Evolutionary conservation across 1,140 invertebrate genomes (phyloP).

Genomic region (Euschistus heros): DNA sequence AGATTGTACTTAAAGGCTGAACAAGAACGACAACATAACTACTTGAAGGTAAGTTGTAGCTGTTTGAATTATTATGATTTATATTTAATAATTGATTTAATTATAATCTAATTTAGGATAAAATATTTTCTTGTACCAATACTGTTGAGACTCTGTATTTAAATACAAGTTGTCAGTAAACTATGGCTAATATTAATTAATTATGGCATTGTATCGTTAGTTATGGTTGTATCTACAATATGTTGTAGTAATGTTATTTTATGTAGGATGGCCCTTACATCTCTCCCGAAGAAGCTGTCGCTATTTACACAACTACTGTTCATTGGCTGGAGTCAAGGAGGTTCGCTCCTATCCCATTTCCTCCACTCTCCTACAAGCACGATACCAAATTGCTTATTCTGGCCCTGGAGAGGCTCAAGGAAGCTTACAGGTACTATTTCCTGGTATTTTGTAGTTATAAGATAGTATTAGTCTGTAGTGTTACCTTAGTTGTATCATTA

Average conservation of each 20-base stretch:
- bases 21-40: slow-evolving; percentile 98
- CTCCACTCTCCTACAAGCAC: slow-evolving; percentile 97
- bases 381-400: slow-evolving; percentile 97
- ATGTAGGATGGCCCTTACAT: slow-evolving; percentile 93
- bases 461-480: no score
- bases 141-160: background rate
- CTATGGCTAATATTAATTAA: background rate
- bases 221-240: background rate
- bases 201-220: background rate
- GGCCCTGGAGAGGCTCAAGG: slow-evolving; percentile 92
- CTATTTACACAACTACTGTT: slow-evolving; percentile 98
- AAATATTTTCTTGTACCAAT: background rate
- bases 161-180: background rate
- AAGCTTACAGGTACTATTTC: slow-evolving; percentile 80
- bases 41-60: slow-evolving; percentile 60
- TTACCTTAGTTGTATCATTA: no score
- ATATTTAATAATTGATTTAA: background rate
- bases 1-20: slow-evolving; percentile 96
- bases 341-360: slow-evolving; percentile 98
- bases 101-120: background rate
- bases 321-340: slow-evolving; percentile 97
- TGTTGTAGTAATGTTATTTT: slow-evolving; percentile 14
- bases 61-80: background rate
- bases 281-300: slow-evolving; percentile 97
- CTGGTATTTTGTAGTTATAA: no score